Evolutionary conservation across 1,140 invertebrate species (phyloP).

Genomic region (Lethrus apterus): DNA sequence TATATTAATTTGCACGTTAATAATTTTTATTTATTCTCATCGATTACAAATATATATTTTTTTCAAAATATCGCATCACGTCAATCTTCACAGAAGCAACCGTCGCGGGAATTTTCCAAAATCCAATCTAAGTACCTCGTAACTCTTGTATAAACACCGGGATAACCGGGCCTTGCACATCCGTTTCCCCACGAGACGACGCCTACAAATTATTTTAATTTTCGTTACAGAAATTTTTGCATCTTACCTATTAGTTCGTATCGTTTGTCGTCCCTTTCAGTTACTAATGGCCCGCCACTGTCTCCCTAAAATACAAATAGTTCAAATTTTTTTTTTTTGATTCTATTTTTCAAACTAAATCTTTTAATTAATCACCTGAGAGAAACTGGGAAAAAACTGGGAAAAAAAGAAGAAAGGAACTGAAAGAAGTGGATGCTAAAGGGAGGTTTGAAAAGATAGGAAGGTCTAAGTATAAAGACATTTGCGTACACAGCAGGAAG

Average conservation of each 20-base stretch:
- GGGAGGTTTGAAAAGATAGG: too few relatives aligned
- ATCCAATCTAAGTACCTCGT: conserved; percentile 73
- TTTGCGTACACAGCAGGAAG: too few relatives aligned
- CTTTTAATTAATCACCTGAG: background rate
- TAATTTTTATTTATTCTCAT: too few relatives aligned
- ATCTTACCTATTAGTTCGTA: conserved; percentile 67
- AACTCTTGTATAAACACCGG: conserved; percentile 74
- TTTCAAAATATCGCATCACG: too few relatives aligned
- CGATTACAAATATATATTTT: too few relatives aligned
- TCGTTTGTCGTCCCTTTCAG: conserved; percentile 60
- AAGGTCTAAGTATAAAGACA: too few relatives aligned
- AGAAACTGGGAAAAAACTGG: background rate
- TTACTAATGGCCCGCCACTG: conserved; percentile 80
- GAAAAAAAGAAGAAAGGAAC: background rate
- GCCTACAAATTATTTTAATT: conserved; percentile 29
- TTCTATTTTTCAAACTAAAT: background rate
- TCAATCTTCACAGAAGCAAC: conserved; percentile 52
- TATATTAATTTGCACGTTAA: too few relatives aligned
- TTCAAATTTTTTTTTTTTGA: background rate
- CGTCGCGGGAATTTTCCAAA: conserved; percentile 59
- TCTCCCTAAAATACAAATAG: conserved; percentile 61
- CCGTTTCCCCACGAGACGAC: conserved; percentile 49
- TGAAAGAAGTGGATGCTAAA: background rate
- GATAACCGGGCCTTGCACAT: conserved; percentile 64
- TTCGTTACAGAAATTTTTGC: too few relatives aligned